Evolutionary conservation across 2,113 vertebrate genomes (phyloP).

Genomic region (Corythornis madagascariensis): DNA sequence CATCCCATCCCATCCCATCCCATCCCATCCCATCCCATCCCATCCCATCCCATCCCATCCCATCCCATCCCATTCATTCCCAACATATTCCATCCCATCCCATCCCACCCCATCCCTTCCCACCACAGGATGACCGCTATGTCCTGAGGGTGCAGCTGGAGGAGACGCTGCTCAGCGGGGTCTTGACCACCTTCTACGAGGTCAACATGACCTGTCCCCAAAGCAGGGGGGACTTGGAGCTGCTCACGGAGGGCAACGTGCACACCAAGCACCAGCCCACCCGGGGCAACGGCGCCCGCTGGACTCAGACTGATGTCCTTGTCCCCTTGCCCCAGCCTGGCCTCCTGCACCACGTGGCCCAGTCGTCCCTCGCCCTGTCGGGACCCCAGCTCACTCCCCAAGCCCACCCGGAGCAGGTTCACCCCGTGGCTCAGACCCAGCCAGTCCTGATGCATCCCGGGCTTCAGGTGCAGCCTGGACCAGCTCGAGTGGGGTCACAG

Average conservation of each 20-base stretch:
- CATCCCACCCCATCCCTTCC: accelerated
- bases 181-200: neutral
- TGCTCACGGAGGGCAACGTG: accelerated
- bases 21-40: accelerated
- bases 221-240: accelerated
- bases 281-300: neutral
- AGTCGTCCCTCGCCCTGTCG: neutral
- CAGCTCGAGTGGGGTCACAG: too few relatives aligned
- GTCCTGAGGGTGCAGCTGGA: conserved; percentile 58
- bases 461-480: too few relatives aligned
- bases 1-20: accelerated
- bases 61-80: accelerated
- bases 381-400: neutral
- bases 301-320: accelerated
- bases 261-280: accelerated
- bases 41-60: accelerated
- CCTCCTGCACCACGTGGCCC: neutral
- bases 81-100: neutral
- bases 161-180: neutral
- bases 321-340: neutral
- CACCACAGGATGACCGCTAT: neutral
- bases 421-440: neutral
- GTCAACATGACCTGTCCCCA: conserved; percentile 65
- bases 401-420: neutral
- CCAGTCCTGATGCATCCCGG: too few relatives aligned